A percentile compares a stretch with the other conserved stretches of the same genome.
Conservation (phyloP, 2,113 vertebrate species). For the Acinonyx jubatus region DNA sequence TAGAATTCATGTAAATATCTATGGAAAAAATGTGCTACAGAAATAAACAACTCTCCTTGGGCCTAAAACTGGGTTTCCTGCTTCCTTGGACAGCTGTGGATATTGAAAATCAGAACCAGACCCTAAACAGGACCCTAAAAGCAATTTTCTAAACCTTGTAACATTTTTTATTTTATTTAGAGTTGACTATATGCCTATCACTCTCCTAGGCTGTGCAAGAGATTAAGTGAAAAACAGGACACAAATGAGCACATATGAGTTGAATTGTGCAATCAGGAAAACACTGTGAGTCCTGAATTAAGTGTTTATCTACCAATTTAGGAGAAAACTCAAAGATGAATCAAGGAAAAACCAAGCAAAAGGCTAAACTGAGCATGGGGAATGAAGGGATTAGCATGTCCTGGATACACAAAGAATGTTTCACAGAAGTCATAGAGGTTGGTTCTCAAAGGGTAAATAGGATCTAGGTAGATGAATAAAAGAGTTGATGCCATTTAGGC, state of each 20-base stretch:
- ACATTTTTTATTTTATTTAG: neutral
- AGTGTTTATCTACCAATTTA: neutral
- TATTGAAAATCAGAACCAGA: neutral
- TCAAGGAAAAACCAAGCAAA: neutral
- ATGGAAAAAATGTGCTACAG: neutral
- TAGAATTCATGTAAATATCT: neutral
- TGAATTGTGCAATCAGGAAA: neutral
- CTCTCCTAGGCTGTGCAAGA: neutral
- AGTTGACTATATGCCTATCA: neutral
- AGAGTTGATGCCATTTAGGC: neutral
- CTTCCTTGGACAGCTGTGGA: neutral
- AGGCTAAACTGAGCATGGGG: neutral
- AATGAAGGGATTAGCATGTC: neutral
- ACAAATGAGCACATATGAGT: neutral
- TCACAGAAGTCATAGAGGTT: neutral
- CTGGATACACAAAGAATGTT: neutral
- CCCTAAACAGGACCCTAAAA: neutral
- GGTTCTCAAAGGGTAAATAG: neutral
- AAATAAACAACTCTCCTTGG: neutral
- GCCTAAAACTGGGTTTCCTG: neutral
- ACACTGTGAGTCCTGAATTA: neutral
- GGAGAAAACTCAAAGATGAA: neutral
- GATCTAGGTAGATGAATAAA: neutral
- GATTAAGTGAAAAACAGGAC: neutral
- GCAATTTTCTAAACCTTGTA: neutral